phyloP scores from a whole-genome alignment of 2,113 vertebrate species.

The Centropus unirufus region DNA sequence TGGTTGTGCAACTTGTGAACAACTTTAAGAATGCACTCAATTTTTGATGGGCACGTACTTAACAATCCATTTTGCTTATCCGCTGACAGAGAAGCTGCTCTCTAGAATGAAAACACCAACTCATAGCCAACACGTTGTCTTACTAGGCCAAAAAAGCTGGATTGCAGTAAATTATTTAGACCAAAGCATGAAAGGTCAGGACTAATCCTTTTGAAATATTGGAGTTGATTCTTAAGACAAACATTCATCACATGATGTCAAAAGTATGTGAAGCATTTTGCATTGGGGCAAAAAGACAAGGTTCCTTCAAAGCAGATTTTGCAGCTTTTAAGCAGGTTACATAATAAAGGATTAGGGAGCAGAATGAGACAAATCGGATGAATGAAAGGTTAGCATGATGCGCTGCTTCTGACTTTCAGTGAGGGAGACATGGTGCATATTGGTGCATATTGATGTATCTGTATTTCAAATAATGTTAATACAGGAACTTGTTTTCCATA shows the following conservation, averaged over 20 bases:
- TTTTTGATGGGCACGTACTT: not conserved
- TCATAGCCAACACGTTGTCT: not conserved
- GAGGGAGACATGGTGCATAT: not conserved
- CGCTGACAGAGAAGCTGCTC: not conserved
- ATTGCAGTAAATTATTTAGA: not conserved
- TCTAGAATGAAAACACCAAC: not conserved
- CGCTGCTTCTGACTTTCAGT: not conserved
- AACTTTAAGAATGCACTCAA: not conserved
- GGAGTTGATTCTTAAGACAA: constrained; percentile 7
- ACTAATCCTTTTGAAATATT: constrained; percentile 5
- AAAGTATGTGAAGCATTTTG: constrained; percentile 53
- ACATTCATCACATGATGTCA: constrained; percentile 10
- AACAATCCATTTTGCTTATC: not conserved
- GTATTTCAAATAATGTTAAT: not conserved
- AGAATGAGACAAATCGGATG: constrained; percentile 57
- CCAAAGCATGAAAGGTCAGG: not conserved
- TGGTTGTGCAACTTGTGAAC: not conserved
- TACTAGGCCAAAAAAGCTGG: not conserved
- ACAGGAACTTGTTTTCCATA: not conserved
- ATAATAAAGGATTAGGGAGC: constrained; percentile 61
- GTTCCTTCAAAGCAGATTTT: constrained; percentile 63
- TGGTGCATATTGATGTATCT: not conserved
- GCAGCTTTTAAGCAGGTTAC: constrained; percentile 61
- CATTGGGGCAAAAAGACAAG: constrained; percentile 35
- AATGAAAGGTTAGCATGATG: constrained; percentile 37